phyloP scores from a whole-genome alignment of 2,797 vertebrate species.

The Myotis planiceps region DNA sequence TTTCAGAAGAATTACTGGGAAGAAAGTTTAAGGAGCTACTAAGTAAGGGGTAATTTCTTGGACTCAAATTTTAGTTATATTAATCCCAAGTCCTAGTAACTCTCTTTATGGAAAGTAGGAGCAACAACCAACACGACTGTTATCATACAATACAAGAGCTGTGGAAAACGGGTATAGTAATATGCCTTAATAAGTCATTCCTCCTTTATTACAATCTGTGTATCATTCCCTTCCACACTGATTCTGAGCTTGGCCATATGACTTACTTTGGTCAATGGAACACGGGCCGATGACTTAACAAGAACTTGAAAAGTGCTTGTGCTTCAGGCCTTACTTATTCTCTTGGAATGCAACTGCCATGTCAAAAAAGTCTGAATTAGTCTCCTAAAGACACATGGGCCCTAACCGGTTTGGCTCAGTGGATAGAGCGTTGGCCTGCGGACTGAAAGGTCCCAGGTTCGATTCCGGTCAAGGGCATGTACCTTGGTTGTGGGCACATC shows the following conservation, averaged over 20 bases:
- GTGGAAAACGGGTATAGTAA: not conserved
- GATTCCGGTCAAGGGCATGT: too few species aligned
- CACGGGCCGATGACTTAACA: not conserved
- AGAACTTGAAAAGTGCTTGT: not conserved
- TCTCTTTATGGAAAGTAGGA: not conserved
- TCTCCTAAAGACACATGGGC: not conserved
- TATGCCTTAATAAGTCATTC: not conserved
- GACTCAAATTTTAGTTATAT: not conserved
- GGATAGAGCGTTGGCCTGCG: too few species aligned
- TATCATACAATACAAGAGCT: not conserved
- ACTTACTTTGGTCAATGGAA: not conserved
- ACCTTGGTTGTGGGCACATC: too few species aligned
- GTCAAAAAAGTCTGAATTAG: not conserved
- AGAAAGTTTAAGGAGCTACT: not conserved
- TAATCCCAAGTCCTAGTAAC: not conserved
- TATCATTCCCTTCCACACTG: not conserved
- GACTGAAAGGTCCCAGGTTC: too few species aligned
- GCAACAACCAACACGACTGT: not conserved
- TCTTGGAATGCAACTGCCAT: not conserved
- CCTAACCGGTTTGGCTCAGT: too few species aligned
- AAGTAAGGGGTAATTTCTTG: not conserved
- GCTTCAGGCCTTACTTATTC: not conserved
- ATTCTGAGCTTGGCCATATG: not conserved
- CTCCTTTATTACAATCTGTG: not conserved
- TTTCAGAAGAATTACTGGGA: slow-evolving; percentile 10